Evolutionary conservation across 92 coral and sea anemone genomes (phyloP), one percentile per base, ranked within the genome.

Genomic region (Epizoanthus ramosus): DNA sequence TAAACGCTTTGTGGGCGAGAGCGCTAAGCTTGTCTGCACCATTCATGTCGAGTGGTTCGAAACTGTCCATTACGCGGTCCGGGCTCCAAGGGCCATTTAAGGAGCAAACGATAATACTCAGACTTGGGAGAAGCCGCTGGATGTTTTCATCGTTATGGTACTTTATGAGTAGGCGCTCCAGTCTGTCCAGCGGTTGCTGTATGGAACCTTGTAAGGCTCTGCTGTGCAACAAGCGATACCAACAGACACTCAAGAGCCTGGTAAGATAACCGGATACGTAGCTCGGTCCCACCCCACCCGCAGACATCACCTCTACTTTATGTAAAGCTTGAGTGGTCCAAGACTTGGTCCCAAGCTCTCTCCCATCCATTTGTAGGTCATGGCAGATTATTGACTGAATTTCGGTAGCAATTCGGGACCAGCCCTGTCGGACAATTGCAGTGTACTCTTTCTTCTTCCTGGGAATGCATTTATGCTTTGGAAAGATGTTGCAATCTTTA

Each of bases 251-350:
- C 22, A 85, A 63, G 16, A 85, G 84, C 31, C 88, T 76, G 45
- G 88, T 85, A 5, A 85, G 71, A 64, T 85, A 85, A 2, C 88
- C 88, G 37, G 83, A 18, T 4, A 85, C 81, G 67, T 85, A 85
- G 2, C 68, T 60, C 39, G 57, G 37, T 75, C 60, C 33, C 1
- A 79, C 22, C 43, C 69, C 79, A 13, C 59, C 58, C 31, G 65
- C 45, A 47, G 63, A 54, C 47, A 65, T 25, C 16, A 56, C 50
- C 50, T 79, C 31, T 25, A 66, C 57, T 50, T 79, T 85, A 3
- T 43, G 18, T 41, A 68, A 21, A 22, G 85, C 77, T 14, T n/a
- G 18, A 4, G 13, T 50, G 15, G 47, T 23, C 53, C 77, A 65
- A 10, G 14, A 6, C 24, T 76, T 68, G 47, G 31, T 19, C 14